Conservation (phyloP, 2,888 invertebrate genomes). For the Polydrusus pterygomalis region DNA sequence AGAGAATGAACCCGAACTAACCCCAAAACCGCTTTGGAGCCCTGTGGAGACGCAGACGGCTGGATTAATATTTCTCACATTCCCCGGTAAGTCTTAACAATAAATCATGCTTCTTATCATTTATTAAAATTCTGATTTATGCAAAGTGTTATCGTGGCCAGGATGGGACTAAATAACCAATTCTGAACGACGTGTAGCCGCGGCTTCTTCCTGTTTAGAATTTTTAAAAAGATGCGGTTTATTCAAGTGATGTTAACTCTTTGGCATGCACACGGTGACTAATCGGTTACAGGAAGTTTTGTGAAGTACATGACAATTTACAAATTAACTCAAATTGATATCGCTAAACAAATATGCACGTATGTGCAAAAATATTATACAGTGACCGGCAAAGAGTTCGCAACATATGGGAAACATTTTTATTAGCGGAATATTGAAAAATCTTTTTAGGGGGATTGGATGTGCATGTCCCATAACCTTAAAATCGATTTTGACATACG, state of each 20-base stretch:
- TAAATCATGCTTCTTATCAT: constrained; percentile 42
- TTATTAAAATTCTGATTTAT: constrained; percentile 44
- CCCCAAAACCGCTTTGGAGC: background rate
- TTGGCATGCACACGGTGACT: background rate
- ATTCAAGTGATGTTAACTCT: background rate
- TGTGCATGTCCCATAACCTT: too few species aligned
- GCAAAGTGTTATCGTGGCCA: constrained; percentile 43
- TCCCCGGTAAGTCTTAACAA: constrained; percentile 16
- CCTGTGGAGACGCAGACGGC: background rate
- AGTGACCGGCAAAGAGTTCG: too few species aligned
- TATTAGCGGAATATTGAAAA: too few species aligned
- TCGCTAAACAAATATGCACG: background rate
- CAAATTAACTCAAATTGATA: background rate
- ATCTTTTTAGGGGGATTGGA: too few species aligned
- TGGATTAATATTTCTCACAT: background rate
- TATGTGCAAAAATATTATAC: too few species aligned
- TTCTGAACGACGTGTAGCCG: constrained; percentile 38
- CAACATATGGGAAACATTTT: too few species aligned
- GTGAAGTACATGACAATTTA: constrained; percentile 7
- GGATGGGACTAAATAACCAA: constrained; percentile 40
- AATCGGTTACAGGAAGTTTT: constrained; percentile 14
- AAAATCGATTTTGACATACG: too few species aligned
- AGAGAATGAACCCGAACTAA: too few species aligned
- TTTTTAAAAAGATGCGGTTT: constrained; percentile 9
- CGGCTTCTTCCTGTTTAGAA: constrained; percentile 25